These are phyloP conservation scores for Drosophila aldrichi DNA, from an alignment of 2,888 invertebrate species.

Conservation along the genomic window DNA sequence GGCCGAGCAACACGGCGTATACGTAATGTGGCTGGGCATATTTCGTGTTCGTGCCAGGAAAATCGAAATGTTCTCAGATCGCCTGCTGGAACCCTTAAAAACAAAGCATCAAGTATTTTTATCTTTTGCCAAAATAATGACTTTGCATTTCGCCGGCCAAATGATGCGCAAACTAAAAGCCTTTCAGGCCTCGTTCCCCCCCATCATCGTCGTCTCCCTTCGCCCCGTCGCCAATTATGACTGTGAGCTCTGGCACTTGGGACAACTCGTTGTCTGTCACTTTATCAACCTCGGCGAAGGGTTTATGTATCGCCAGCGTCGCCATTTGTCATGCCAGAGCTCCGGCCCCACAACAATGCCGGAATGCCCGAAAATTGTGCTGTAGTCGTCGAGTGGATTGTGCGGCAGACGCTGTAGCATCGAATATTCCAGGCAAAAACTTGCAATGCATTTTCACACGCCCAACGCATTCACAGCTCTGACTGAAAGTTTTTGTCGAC, in stretches of 20 bases:
- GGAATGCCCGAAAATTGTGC: constrained; percentile 14
- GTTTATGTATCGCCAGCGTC: constrained; percentile 57
- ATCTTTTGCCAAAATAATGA: constrained; percentile 69
- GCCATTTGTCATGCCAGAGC: constrained; percentile 50
- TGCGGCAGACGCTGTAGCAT: not conserved
- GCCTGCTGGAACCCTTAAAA: constrained; percentile 7
- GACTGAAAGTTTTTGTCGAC: constrained; percentile 32
- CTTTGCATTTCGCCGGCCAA: constrained; percentile 68
- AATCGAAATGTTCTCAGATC: constrained; percentile 43
- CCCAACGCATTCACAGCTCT: constrained; percentile 13
- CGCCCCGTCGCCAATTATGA: constrained; percentile 37
- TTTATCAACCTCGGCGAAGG: constrained; percentile 69
- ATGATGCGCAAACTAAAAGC: constrained; percentile 64
- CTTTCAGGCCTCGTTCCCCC: not conserved
- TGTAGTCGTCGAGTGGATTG: too few relatives aligned
- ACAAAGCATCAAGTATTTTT: constrained; percentile 55
- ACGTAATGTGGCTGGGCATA: constrained; percentile 49
- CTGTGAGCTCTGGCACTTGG: constrained; percentile 5
- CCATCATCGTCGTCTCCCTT: too few relatives aligned
- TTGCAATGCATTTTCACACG: constrained; percentile 35
- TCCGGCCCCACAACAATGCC: constrained; percentile 8
- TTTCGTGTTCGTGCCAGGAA: constrained; percentile 4
- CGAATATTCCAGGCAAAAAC: constrained; percentile 17
- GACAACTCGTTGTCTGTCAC: constrained; percentile 62
- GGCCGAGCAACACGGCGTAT: constrained; percentile 58